A percentile compares a stretch with the other conserved stretches of the same genome.
These are phyloP conservation scores for Glossophaga mutica DNA, from an alignment of 2,797 vertebrate genomes.

Conservation along the genomic window DNA sequence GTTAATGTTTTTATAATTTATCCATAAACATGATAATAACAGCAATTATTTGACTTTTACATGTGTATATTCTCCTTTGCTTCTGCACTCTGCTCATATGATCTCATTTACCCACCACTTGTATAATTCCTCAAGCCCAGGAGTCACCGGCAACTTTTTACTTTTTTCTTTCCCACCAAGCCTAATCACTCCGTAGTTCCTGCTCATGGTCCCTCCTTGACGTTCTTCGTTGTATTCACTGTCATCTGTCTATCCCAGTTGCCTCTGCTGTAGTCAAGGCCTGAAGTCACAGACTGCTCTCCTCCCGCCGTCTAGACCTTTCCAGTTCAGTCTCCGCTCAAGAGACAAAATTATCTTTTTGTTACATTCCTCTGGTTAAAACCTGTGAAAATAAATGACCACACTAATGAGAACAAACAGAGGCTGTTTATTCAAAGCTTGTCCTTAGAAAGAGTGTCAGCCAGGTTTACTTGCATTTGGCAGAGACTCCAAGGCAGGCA, in stretches of 20 bases:
- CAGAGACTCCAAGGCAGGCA: neutral
- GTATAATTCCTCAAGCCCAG: neutral
- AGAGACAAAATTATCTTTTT: neutral
- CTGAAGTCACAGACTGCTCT: neutral
- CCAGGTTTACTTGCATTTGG: neutral
- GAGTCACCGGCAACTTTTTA: neutral
- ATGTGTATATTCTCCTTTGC: neutral
- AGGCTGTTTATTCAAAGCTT: neutral
- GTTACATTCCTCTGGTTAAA: neutral
- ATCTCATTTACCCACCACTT: neutral
- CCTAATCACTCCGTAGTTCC: neutral
- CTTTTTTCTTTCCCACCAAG: neutral
- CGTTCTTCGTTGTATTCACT: neutral
- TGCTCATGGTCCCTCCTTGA: neutral
- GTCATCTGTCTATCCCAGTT: neutral
- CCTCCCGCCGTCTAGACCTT: neutral
- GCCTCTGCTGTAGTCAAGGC: neutral
- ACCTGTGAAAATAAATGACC: neutral
- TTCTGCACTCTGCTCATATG: neutral
- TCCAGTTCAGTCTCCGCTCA: neutral
- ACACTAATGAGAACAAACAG: neutral
- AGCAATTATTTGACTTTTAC: constrained; percentile 7
- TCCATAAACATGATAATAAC: neutral
- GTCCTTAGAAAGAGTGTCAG: neutral
- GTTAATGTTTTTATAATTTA: neutral